phyloP scores from a whole-genome alignment of 2,113 vertebrate genomes.

The Oncorhynchus keta region DNA sequence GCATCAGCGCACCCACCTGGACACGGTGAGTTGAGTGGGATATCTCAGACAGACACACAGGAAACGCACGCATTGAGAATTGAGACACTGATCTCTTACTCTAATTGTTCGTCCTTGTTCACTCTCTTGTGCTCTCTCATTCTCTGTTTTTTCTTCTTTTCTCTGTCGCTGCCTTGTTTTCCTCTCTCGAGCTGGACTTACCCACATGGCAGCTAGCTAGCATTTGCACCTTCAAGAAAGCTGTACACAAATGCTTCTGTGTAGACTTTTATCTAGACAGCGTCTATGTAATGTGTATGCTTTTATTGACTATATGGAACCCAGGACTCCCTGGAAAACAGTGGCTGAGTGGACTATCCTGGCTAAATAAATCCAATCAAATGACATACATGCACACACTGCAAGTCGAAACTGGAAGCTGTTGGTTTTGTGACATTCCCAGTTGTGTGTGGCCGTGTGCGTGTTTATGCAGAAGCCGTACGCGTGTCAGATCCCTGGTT shows the following conservation, averaged over 20 bases:
- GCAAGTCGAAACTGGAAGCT: neutral
- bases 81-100: too few species aligned
- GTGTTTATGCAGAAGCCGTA: constrained; percentile 90
- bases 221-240: neutral
- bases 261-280: neutral
- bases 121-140: too few species aligned
- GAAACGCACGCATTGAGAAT: neutral
- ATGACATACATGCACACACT: neutral
- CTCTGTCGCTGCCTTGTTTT: too few species aligned
- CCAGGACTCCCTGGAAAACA: too few species aligned
- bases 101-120: too few species aligned
- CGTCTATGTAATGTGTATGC: too few species aligned
- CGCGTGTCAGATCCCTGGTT: constrained; percentile 93
- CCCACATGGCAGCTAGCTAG: neutral
- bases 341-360: too few species aligned
- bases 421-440: neutral
- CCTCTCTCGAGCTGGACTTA: neutral
- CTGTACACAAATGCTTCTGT: neutral
- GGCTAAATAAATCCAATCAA: too few species aligned
- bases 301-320: too few species aligned
- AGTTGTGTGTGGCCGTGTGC: constrained; percentile 8
- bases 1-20: constrained; percentile 95
- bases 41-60: constrained; percentile 1
- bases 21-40: constrained; percentile 64
- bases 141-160: too few species aligned